Conservation (phyloP, 1,140 invertebrate genomes). For the Galendromus occidentalis region DNA sequence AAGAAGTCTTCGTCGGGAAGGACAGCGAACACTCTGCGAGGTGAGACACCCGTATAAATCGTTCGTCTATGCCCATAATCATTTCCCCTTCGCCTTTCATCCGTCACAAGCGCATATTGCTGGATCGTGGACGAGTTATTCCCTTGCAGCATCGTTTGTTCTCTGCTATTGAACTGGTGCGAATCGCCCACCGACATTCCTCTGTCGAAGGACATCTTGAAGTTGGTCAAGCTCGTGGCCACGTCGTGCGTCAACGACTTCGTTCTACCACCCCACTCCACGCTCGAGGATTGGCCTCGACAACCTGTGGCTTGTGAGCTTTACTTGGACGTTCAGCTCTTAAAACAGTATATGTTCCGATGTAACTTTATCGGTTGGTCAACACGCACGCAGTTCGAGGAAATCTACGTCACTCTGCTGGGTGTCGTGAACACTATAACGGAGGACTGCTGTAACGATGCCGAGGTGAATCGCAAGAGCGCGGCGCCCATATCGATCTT, state of each 20-base stretch:
- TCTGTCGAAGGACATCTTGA: background rate
- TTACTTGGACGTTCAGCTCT: background rate
- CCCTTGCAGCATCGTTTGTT: background rate
- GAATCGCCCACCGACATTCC: background rate
- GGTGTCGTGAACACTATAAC: background rate
- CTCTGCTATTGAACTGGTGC: background rate
- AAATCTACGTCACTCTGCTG: constrained; percentile 8
- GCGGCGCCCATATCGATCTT: too few species aligned
- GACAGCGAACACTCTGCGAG: background rate
- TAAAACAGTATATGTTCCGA: background rate
- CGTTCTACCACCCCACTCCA: background rate
- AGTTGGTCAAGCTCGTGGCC: background rate
- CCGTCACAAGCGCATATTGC: too few species aligned
- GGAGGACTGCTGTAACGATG: constrained; percentile 1
- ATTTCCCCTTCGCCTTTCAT: too few species aligned
- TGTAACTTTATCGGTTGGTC: constrained; percentile 4
- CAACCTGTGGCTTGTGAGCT: background rate
- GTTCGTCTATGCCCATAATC: too few species aligned
- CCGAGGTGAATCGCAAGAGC: background rate
- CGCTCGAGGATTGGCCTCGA: background rate
- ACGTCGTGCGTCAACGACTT: background rate
- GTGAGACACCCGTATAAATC: background rate
- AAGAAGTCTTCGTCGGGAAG: background rate
- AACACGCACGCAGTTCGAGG: constrained; percentile 1
- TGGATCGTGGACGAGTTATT: too few species aligned